These are phyloP conservation scores for Dendroctonus valens DNA, from an alignment of 1,140 invertebrate species.

Conservation along the genomic window DNA sequence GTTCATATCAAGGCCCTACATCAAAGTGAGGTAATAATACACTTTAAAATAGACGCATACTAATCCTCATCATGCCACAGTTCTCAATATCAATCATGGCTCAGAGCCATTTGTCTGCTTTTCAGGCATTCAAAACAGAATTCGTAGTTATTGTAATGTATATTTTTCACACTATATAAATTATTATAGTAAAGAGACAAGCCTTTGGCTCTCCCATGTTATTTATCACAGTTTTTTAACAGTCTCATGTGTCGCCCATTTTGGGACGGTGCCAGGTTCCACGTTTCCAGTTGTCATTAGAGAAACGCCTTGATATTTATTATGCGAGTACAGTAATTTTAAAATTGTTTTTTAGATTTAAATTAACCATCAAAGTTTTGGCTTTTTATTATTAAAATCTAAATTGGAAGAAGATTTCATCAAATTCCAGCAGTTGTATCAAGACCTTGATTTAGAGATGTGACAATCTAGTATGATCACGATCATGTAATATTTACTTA, in stretches of 20 bases:
- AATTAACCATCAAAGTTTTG: no score
- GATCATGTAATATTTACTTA: no score
- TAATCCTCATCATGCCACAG: background rate
- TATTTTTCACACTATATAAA: slow-evolving; percentile 15
- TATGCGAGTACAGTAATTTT: background rate
- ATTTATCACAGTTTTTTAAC: slow-evolving; percentile 18
- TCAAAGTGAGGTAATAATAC: no score
- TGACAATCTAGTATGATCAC: no score
- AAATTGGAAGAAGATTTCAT: no score
- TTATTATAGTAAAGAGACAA: slow-evolving; percentile 13
- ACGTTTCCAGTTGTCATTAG: slow-evolving; percentile 13
- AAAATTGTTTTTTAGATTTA: no score
- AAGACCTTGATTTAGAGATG: no score
- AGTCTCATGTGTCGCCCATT: slow-evolving; percentile 13
- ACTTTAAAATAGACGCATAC: no score
- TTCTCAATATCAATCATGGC: background rate
- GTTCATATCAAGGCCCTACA: no score
- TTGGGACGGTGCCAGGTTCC: slow-evolving; percentile 19
- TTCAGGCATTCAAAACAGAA: slow-evolving; percentile 4
- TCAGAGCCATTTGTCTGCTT: slow-evolving; percentile 2
- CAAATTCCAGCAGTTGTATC: no score
- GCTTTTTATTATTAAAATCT: no score
- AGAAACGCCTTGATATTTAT: slow-evolving; percentile 18
- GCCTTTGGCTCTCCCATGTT: slow-evolving; percentile 23
- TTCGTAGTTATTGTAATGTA: background rate